Evolutionary conservation across 2,888 invertebrate species (phyloP), one percentile per base, ranked within the genome.

Genomic region (Disparrhopalites patrizii): DNA sequence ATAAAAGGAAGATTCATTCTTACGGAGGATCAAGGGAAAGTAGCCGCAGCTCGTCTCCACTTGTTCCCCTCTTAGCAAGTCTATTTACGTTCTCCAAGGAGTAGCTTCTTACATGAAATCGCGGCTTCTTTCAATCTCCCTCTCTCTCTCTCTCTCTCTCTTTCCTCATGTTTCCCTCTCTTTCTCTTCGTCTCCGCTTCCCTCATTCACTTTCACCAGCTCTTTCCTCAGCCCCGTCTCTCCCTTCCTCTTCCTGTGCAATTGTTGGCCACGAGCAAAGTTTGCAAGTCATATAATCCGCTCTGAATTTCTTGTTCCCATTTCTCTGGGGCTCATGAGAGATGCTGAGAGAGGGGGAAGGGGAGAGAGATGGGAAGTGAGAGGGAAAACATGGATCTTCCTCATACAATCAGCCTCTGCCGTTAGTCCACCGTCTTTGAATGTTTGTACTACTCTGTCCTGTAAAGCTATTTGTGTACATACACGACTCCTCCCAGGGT

Each of bases 1-100:
- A 47, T 47, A 47, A 47, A 47, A 47, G 47, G 25, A 47, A 47
- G 47, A 47, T 47, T 47, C 25, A 47, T 3, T 47, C 47, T 47
- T 47, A 47, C 25, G 20, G 47, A 23, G 47, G 47, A 47, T 47
- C 47, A 47, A 47, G 47, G 20, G 18, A 23, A 47, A 47, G 47
- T 47, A 47, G 47, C 47, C 47, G 8, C 8, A 23, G 20, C 47
- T 47, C 47, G n/a, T n/a, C n/a, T n/a, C n/a, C n/a, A n/a, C n/a
- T n/a, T n/a, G n/a, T n/a, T n/a, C n/a, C n/a, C n/a, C n/a, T n/a
- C n/a, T n/a, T n/a, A n/a, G n/a, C n/a, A n/a, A n/a, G n/a, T n/a
- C n/a, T n/a, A n/a, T n/a, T n/a, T n/a, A n/a, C n/a, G n/a, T n/a
- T n/a, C n/a, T n/a, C n/a, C n/a, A n/a, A n/a, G n/a, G n/a, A n/a